Evolutionary conservation across 2,113 vertebrate species (phyloP), one percentile per base, ranked within the genome.

Genomic region (Motacilla alba): DNA sequence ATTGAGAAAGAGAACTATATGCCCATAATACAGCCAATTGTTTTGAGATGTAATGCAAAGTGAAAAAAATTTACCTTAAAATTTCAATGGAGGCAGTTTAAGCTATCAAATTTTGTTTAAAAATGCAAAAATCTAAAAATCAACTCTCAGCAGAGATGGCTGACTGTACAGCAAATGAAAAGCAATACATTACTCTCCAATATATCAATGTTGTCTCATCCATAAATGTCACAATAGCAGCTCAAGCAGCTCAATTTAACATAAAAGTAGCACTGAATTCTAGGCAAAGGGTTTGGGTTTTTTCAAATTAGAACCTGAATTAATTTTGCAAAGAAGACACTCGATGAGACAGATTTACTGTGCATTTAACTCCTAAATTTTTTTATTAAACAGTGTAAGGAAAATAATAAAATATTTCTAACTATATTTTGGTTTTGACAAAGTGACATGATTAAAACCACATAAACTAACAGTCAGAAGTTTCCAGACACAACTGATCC

Each of bases 211-310:
- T 3, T 69, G 10, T 67, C 28, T 64, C 27, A 69, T 24, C 26
- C 12, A 58, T 46, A 43, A 78, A 39, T 7, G 2, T 64, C 47
- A 52, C 7, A 69, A 28, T 12, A 35, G 37, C 7, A 27, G 33
- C 10, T 80, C 13, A 58, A 31, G 21, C 2, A 78, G 17, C 4
- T 52, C 10, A 43, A 37, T 49, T 64, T 64, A 47, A 50, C 11
- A 73, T 68, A 78, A 37, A 84, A 78, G 15, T 67, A 70, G 27
- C 16, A 59, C 12, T 37, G 10, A 78, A 84, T 62, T 74, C 9
- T 5, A 53, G 12, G 5, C 24, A 74, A 91, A 83, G 7, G 2
- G 4, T 1, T 21, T 31, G 17, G 2, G 0, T 3, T 37, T 63
- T 39, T 60, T 39, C 64, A 69, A 62, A 75, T 69, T 46, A 58